Evolutionary conservation across 2,888 invertebrate genomes (phyloP), one percentile per base, ranked within the genome.

Genomic region (Hydroisotoma schaefferi): DNA sequence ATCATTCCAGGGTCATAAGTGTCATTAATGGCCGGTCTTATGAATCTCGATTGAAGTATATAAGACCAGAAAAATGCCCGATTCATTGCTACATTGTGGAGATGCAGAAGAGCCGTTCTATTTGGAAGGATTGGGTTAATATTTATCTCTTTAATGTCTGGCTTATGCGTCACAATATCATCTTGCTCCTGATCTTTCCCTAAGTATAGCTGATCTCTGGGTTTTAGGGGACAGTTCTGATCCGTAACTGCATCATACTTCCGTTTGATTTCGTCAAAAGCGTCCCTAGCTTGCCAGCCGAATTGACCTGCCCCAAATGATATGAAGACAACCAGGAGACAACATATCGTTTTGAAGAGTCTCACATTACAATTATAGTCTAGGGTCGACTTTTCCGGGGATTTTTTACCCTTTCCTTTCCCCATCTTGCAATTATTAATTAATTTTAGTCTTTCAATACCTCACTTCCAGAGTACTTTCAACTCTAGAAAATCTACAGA

Each of bases 1-100:
- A 70, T 70, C 87, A 98, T 91, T 55, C 97, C 97, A 0, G 97
- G 97, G 78, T 97, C 95, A 73, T 92, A 91, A 0, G 92, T 90
- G 74, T 92, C 91, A 75, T 91, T 92, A 23, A 90, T 90, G 10
- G 66, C 66, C 0, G 92, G 92, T 27, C 92, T 81, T 70, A 92
- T 92, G 73, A 92, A 91, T 66, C 94, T 81, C 26, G 91, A 90
- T 76, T 94, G 94, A 0, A 94, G 82, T 59, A 94, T 90, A 73
- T 92, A 94, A 77, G 93, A 93, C 88, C 91, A 95, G 77, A 91
- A 97, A 78, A 94, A 97, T 1, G 94, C 93, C 72, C 97, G 81
- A 76, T 88, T 94, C 76, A 95, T 80, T n/a, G 95, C 97, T 86
- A 95, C 87, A 77, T 97, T 97, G 77, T 97, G 95, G 60, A 95